Conservation (phyloP, 1,140 invertebrate species). For the Hermetia illucens region DNA sequence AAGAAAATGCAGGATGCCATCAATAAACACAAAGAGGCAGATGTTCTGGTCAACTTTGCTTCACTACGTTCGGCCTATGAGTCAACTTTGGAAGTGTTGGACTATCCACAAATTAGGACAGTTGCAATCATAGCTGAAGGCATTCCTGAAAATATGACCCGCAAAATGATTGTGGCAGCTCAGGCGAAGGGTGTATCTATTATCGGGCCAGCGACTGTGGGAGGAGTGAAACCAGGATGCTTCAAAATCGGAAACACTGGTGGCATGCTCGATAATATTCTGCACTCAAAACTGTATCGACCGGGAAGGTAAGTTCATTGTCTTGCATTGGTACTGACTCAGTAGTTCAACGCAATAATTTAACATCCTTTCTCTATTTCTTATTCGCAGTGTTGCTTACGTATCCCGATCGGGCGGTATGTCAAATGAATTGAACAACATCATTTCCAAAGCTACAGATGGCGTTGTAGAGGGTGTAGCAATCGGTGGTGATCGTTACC, state of each 20-base stretch:
- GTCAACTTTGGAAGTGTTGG: conserved; percentile 78
- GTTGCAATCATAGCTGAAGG: conserved; percentile 99
- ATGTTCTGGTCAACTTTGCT: conserved; percentile 97
- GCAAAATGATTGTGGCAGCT: conserved; percentile 83
- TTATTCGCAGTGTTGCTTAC: conserved; percentile 71
- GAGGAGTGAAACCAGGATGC: conserved; percentile 96
- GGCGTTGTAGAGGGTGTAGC: conserved; percentile 97
- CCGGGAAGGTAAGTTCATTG: conserved; percentile 53
- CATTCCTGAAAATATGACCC: conserved; percentile 95
- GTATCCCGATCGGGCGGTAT: conserved; percentile 97
- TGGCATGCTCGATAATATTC: conserved; percentile 99
- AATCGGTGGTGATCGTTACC: conserved; percentile 98
- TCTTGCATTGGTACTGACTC: neutral
- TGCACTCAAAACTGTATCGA: conserved; percentile 92
- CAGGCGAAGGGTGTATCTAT: conserved; percentile 67
- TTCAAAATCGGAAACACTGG: conserved; percentile 99
- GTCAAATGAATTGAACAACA: conserved; percentile 99
- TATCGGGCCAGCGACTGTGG: conserved; percentile 95
- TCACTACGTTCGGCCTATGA: conserved; percentile 96
- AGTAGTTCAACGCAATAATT: conserved; percentile 2
- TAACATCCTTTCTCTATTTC: conserved; percentile 1
- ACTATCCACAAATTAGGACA: conserved; percentile 85
- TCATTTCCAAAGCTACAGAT: conserved; percentile 91
- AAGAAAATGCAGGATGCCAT: conserved; percentile 96
- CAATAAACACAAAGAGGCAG: conserved; percentile 85